A percentile compares a stretch with the other conserved stretches of the same genome.
These are phyloP conservation scores for Bombus cullumanus DNA, from an alignment of 1,140 invertebrate genomes.

Conservation along the genomic window DNA sequence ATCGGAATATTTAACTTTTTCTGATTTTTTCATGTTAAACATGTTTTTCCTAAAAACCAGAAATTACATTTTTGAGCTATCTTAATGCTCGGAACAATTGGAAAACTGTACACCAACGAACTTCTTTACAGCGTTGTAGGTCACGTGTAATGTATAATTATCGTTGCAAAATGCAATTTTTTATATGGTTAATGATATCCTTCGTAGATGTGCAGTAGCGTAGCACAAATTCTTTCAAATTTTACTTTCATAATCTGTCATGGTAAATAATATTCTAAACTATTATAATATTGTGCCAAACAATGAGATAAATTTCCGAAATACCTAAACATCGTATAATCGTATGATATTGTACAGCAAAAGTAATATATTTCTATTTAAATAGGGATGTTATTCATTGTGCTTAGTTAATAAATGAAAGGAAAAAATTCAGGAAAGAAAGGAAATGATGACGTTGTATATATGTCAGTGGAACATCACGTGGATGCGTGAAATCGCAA, in stretches of 20 bases:
- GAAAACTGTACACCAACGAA: not conserved
- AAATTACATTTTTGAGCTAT: not conserved
- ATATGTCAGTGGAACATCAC: slow-evolving; percentile 78
- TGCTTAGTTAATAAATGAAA: slow-evolving; percentile 27
- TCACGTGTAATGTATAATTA: slow-evolving; percentile 11
- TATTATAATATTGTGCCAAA: no score
- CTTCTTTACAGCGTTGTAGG: slow-evolving; percentile 3
- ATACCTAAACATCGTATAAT: not conserved
- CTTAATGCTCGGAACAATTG: not conserved
- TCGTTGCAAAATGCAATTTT: slow-evolving; percentile 4
- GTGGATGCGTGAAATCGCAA: slow-evolving; percentile 78
- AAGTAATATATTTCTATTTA: not conserved
- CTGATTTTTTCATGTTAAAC: not conserved
- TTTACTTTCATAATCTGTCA: not conserved
- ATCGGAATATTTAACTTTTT: not conserved
- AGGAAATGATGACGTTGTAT: slow-evolving; percentile 71
- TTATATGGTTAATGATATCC: slow-evolving; percentile 38
- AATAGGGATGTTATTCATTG: slow-evolving; percentile 14
- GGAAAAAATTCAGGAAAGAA: slow-evolving; percentile 54
- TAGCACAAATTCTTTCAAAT: not conserved
- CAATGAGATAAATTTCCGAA: not conserved
- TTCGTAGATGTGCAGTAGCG: slow-evolving; percentile 19
- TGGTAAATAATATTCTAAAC: not conserved
- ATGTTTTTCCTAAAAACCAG: not conserved
- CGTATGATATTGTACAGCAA: not conserved